Evolutionary conservation across 2,888 invertebrate genomes (phyloP), one percentile per base, ranked within the genome.

Genomic region (Sinodicranocentrus sp.): DNA sequence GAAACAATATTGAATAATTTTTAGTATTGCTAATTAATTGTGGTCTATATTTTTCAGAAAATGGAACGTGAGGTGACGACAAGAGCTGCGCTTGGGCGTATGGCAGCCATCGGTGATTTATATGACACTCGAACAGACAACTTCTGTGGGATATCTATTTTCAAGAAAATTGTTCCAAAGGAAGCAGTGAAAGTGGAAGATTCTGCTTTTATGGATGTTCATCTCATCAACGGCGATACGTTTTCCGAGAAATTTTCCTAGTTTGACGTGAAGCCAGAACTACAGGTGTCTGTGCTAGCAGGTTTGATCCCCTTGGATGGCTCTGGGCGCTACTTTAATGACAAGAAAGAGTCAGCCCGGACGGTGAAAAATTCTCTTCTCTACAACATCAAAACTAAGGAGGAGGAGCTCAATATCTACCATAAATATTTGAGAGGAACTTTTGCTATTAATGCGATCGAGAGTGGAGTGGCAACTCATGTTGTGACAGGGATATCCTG

Each of bases 331-430:
- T 84, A 73, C 23, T 21, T 84, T 13, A 73, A 23, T 13, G 80
- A 84, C 43, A 13, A 52, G 17, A 84, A 80, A 21, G 54, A 73
- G 19, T 84, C 84, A 13, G 52, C 75, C 0, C 28, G 79, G 13
- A 28, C 84, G 0, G 75, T 84, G 0, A 84, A 84, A 10, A 43
- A 44, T 25, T 79, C 84, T 0, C 48, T 84, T 2, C n/a, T 79
- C 19, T 75, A 80, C 80, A 84, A 80, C 52, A 70, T 84, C 15
- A 52, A 54, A 23, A 84, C 84, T 17, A 79, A 84, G 19, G 70
- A 79, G 0, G 84, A 84, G 21, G 33, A 8, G 0, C 39, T 84
- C 0, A 84, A 70, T 25, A 39, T 84, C 59, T 75, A 52, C 57
- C 79, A 84, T 23, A 54, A 84, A 28, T 61, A 79, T 6, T 44